Percentiles rank a stretch among this genome's conserved stretches.
Conservation (phyloP, 2,888 invertebrate genomes). For the Drosophila tanythrix region DNA sequence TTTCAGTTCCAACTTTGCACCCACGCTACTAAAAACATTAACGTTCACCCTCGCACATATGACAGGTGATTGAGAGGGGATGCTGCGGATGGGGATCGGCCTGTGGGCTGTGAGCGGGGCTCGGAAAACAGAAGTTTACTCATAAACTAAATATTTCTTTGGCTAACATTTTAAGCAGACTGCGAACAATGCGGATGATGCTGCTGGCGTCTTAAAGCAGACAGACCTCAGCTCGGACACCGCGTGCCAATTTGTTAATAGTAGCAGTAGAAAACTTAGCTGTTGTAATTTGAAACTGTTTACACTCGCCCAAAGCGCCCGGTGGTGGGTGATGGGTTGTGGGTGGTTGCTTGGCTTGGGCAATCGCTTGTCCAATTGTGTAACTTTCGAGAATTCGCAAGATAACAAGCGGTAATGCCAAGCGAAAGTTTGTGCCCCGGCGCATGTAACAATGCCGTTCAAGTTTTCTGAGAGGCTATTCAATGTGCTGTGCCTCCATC, state of each 20-base stretch:
- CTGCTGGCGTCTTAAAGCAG: slow-evolving; percentile 49
- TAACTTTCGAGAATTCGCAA: slow-evolving; percentile 60
- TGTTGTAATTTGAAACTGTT: slow-evolving; percentile 73
- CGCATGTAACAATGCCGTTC: slow-evolving; percentile 54
- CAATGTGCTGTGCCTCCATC: neutral
- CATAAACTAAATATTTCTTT: slow-evolving; percentile 74
- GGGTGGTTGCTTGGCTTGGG: slow-evolving; percentile 3
- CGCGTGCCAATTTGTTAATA: slow-evolving; percentile 76
- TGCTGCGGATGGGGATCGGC: neutral
- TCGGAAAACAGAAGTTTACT: slow-evolving; percentile 55
- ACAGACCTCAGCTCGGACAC: slow-evolving; percentile 20
- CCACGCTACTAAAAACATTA: slow-evolving; percentile 72
- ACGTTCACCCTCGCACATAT: slow-evolving; percentile 36
- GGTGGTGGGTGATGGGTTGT: neutral
- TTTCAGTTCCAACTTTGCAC: slow-evolving; percentile 46
- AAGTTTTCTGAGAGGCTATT: slow-evolving; percentile 24
- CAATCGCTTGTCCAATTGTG: slow-evolving; percentile 61
- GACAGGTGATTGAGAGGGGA: neutral
- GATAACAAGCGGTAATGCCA: slow-evolving; percentile 60
- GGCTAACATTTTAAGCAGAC: slow-evolving; percentile 65
- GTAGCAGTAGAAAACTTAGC: slow-evolving; percentile 52
- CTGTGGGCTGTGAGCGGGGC: neutral
- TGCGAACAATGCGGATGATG: slow-evolving; percentile 35
- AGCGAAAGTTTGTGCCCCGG: slow-evolving; percentile 42
- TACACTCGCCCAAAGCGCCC: slow-evolving; percentile 56